phyloP scores from a whole-genome alignment of 2,888 invertebrate species.

The Eucera pruinosa region DNA sequence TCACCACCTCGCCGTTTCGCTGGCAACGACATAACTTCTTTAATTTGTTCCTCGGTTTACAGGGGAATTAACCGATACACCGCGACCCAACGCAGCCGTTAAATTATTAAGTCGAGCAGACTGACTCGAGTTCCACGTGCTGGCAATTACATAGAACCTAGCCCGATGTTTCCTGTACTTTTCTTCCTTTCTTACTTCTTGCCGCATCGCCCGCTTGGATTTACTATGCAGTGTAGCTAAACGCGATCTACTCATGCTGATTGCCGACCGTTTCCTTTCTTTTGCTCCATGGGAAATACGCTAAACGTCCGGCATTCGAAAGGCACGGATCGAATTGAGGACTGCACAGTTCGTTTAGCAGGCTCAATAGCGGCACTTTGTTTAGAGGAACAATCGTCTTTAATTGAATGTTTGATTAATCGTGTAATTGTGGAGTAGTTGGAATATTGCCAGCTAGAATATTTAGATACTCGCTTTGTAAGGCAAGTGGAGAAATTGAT shows the following conservation, averaged over 20 bases:
- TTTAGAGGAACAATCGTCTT: background rate
- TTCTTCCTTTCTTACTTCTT: conserved; percentile 20
- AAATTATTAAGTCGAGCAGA: too few species aligned
- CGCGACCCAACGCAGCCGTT: background rate
- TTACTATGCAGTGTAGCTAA: background rate
- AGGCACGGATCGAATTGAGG: background rate
- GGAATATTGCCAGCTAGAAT: background rate
- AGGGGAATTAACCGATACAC: conserved; percentile 5
- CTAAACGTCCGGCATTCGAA: conserved; percentile 3
- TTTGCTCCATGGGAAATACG: conserved; percentile 14
- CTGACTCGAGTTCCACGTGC: background rate
- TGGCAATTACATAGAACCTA: conserved; percentile 5
- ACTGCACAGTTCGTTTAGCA: background rate
- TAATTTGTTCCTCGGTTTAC: conserved; percentile 34
- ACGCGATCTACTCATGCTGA: background rate
- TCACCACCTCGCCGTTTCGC: conserved; percentile 73
- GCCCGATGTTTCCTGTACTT: background rate
- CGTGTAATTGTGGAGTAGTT: background rate
- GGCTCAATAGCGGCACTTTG: background rate
- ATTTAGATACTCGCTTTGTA: background rate
- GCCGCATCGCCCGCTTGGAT: conserved; percentile 1
- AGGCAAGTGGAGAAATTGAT: background rate
- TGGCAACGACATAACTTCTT: conserved; percentile 35
- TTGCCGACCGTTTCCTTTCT: background rate
- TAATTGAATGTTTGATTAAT: conserved; percentile 1